phyloP scores from a whole-genome alignment of 2,113 vertebrate species.

The Eulemur macaco region DNA sequence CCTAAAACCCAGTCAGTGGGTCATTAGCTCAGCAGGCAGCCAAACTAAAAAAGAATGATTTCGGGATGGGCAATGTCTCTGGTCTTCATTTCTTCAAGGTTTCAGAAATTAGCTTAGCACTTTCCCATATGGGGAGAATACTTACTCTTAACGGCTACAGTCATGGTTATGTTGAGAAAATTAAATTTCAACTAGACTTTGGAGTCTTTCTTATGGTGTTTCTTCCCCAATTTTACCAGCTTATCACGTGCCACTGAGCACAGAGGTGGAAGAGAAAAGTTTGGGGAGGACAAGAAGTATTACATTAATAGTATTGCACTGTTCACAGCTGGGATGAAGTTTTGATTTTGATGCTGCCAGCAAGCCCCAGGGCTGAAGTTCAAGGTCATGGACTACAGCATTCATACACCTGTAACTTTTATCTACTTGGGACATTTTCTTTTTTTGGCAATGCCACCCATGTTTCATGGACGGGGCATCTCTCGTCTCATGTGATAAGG shows the following conservation, averaged over 20 bases:
- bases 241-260: background rate
- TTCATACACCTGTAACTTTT: background rate
- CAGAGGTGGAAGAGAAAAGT: background rate
- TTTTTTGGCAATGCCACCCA: background rate
- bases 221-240: background rate
- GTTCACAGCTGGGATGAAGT: background rate
- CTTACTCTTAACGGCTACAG: slow-evolving; percentile 25
- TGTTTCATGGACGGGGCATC: too few relatives aligned
- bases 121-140: slow-evolving; percentile 70
- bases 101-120: slow-evolving; percentile 74
- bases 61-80: slow-evolving; percentile 65
- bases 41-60: slow-evolving; percentile 53
- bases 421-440: too few relatives aligned
- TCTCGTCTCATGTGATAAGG: background rate
- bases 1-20: slow-evolving; percentile 80
- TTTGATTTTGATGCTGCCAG: background rate
- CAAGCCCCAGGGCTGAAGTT: background rate
- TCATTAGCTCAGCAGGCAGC: slow-evolving; percentile 82
- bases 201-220: background rate
- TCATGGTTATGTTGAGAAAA: slow-evolving; percentile 70
- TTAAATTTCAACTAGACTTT: slow-evolving; percentile 53
- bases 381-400: accelerated
- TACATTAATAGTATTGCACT: background rate
- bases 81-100: slow-evolving; percentile 80
- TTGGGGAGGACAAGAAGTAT: background rate